phyloP scores from a whole-genome alignment of 2,113 vertebrate species.

The Chinchilla lanigera region DNA sequence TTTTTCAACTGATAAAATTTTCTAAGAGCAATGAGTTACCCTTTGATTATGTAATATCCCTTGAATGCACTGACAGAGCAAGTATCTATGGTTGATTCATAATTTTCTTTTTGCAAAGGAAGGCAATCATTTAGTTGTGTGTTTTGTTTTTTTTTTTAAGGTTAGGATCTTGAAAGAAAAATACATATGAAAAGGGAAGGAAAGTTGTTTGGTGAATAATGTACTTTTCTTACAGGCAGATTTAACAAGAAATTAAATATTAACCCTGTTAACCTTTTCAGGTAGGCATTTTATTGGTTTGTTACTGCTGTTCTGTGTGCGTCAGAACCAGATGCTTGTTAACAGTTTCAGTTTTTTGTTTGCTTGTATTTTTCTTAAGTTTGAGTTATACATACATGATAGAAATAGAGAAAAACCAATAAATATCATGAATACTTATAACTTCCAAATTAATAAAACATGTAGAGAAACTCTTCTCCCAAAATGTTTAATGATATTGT shows the following conservation, averaged over 20 bases:
- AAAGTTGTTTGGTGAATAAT: slow-evolving; percentile 57
- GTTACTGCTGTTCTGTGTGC: slow-evolving; percentile 57
- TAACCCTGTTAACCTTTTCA: slow-evolving; percentile 72
- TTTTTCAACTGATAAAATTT: slow-evolving; percentile 41
- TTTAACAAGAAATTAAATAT: slow-evolving; percentile 68
- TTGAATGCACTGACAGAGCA: slow-evolving; percentile 50
- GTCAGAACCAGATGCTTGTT: slow-evolving; percentile 45
- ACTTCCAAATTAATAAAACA: slow-evolving; percentile 58
- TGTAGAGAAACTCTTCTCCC: background rate
- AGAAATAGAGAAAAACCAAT: background rate
- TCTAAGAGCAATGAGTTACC: slow-evolving; percentile 1
- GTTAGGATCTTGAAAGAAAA: slow-evolving; percentile 63
- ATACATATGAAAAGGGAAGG: slow-evolving; percentile 65
- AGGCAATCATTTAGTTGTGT: slow-evolving; percentile 52
- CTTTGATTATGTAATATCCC: slow-evolving; percentile 18
- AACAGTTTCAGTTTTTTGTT: slow-evolving; percentile 49
- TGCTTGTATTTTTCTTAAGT: slow-evolving; percentile 51
- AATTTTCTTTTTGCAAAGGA: slow-evolving; percentile 52
- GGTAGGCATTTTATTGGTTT: slow-evolving; percentile 59
- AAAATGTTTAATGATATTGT: slow-evolving; percentile 25
- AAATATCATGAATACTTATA: background rate
- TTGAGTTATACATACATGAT: slow-evolving; percentile 32
- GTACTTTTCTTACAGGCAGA: slow-evolving; percentile 48
- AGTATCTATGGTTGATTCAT: background rate
- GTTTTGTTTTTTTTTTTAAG: slow-evolving; percentile 53